Base-by-base conservation (phyloP, 1,140 invertebrate genomes). In the Brachionus koreanus region DNA sequence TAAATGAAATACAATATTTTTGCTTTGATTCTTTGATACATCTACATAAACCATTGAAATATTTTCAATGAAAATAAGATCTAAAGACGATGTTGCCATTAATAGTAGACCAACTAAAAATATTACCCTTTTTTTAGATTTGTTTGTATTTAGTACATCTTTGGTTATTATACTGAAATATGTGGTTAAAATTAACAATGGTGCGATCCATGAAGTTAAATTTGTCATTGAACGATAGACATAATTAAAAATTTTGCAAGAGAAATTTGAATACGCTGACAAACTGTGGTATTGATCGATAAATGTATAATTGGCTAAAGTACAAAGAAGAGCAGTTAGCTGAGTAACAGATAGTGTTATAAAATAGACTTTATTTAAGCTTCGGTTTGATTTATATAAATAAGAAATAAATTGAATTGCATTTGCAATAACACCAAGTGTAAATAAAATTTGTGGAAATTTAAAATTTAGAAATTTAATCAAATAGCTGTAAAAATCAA, bases 201-300 rank as follows among this genome's bases (percentile, higher is more conserved):
- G 69, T 25, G 69, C 69, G n/a, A 25, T 74, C 69, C 69, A 74
- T 46, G 69, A 43, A n/a, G 69, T 74, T 74, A 74, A 46, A 74
- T 74, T 29, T 25, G 69, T 74, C 69, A 74, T 74, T 12, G 25
- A 25, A 9, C 69, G 69, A 33, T 74, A 74, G 4, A 46, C 5
- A 74, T 25, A 74, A 46, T 74, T 74, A 19, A 74, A 74, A 25
- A 46, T 43, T 74, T 74, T 74, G 29, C 69, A 74, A n/a, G 69
- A 25, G 4, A 74, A 23, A 74, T 43, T 13, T 12, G 69, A 74
- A 46, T 46, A 25, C 0, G 69, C 69, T 25, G 42, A 19, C 12
- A 74, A 25, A 46, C 69, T 74, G 12, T 46, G 9, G 12, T 46
- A 46, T 33, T 23, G 25, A 29, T 29, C 23, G 5, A 46, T 74